Conservation (phyloP, 2,888 invertebrate species). For the Euspilapteryx auroguttella region DNA sequence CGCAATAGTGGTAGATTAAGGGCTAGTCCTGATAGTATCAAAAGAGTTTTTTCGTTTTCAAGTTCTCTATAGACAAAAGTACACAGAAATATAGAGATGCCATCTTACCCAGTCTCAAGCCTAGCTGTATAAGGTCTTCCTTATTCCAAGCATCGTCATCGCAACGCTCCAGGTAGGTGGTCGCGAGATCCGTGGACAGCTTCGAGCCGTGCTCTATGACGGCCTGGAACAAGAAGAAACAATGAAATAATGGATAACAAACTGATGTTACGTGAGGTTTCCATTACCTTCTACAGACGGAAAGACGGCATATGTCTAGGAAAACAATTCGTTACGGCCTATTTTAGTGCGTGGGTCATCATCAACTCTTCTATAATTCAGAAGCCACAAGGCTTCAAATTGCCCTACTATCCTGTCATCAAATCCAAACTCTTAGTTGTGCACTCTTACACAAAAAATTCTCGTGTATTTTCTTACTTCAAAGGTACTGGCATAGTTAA, state of each 20-base stretch:
- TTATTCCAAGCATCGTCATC: conserved; percentile 15
- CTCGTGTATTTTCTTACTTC: not conserved
- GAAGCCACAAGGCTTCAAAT: too few species aligned
- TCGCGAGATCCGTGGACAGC: conserved; percentile 31
- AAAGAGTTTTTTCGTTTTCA: not conserved
- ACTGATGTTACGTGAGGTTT: too few species aligned
- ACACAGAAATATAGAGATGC: too few species aligned
- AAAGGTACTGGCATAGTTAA: not conserved
- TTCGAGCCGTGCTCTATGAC: conserved; percentile 47
- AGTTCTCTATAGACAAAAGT: not conserved
- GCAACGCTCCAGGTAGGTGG: conserved; percentile 26
- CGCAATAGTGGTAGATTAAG: not conserved
- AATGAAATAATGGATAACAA: conserved; percentile 1
- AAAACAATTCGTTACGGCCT: too few species aligned
- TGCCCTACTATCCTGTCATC: too few species aligned
- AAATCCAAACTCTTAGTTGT: too few species aligned
- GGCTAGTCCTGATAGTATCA: too few species aligned
- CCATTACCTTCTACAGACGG: too few species aligned
- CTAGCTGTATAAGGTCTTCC: conserved; percentile 65
- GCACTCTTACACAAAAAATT: too few species aligned
- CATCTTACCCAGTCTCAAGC: conserved; percentile 55
- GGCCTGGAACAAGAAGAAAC: conserved; percentile 21
- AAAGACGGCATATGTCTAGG: too few species aligned
- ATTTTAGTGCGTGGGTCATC: too few species aligned
- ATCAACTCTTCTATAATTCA: too few species aligned